Conservation (phyloP, 2,113 vertebrate genomes). For the Lutjanus erythropterus region DNA sequence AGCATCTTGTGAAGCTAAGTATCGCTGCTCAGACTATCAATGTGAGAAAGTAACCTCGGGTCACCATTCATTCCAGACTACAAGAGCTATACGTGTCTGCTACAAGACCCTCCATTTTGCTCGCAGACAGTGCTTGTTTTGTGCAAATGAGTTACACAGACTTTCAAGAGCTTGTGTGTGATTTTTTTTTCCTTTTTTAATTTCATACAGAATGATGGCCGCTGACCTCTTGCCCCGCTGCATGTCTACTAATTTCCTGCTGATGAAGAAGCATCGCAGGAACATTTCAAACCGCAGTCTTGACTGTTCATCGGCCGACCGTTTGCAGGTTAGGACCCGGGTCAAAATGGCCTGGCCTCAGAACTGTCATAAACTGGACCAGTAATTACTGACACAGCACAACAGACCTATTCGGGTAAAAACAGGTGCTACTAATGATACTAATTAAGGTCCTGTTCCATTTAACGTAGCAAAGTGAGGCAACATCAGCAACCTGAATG, state of each 20-base stretch:
- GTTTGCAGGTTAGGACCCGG: background rate
- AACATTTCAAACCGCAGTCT: background rate
- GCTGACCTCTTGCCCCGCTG: background rate
- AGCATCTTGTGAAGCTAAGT: slow-evolving; percentile 32
- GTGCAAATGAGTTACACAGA: slow-evolving; percentile 62
- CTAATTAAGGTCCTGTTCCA: no score
- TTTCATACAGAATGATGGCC: slow-evolving; percentile 31
- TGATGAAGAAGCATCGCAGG: background rate
- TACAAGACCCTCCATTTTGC: slow-evolving; percentile 28
- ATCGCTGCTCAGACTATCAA: slow-evolving; percentile 38
- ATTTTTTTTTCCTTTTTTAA: slow-evolving; percentile 11
- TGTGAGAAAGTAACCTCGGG: slow-evolving; percentile 49
- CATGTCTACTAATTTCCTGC: slow-evolving; percentile 51
- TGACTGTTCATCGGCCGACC: background rate
- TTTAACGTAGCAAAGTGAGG: no score
- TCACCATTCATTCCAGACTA: slow-evolving; percentile 58
- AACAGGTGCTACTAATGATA: no score
- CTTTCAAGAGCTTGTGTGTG: slow-evolving; percentile 25
- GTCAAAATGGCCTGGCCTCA: background rate
- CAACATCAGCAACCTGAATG: no score
- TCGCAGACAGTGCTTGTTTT: slow-evolving; percentile 49
- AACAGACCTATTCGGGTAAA: no score
- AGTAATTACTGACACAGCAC: background rate
- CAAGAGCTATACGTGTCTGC: slow-evolving; percentile 24
- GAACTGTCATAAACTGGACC: no score